Evolutionary conservation across 2,113 vertebrate species (phyloP).

Genomic region (Labeo catla): DNA sequence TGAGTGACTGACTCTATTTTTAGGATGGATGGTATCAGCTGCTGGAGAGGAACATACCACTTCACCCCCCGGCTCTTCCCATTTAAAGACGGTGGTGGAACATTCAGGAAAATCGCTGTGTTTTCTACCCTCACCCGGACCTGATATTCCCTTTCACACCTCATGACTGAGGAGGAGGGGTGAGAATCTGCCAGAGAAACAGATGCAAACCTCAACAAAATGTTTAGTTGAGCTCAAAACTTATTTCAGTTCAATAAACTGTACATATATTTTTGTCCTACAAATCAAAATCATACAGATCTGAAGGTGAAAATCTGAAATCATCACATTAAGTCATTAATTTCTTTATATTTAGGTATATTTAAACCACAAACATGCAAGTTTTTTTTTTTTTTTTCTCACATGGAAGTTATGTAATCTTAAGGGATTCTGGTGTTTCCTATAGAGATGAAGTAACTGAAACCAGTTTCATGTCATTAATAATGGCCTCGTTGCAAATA

Average conservation of each 20-base stretch:
- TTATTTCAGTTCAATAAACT: not conserved
- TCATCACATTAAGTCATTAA: not conserved
- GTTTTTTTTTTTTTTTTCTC: not conserved
- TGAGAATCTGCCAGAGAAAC: constrained; percentile 37
- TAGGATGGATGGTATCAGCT: constrained; percentile 77
- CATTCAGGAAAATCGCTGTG: constrained; percentile 66
- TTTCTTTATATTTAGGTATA: not conserved
- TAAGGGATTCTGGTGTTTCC: not conserved
- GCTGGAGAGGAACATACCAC: constrained; percentile 54
- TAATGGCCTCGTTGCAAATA: not conserved
- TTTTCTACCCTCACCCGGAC: constrained; percentile 58
- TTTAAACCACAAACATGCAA: not conserved
- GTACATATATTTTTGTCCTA: not conserved
- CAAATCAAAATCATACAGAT: not conserved
- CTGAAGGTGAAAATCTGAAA: not conserved
- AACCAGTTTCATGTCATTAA: not conserved
- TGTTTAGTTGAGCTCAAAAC: not conserved
- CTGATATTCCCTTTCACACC: constrained; percentile 6
- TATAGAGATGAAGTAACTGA: not conserved
- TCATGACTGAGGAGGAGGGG: not conserved
- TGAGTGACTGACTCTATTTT: constrained; percentile 68
- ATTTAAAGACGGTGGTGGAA: constrained; percentile 66
- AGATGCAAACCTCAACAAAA: constrained; percentile 7
- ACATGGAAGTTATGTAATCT: not conserved
- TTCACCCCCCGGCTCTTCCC: constrained; percentile 46